Base-by-base conservation (phyloP, 2,113 vertebrate species). In the Oreochromis aureus region DNA sequence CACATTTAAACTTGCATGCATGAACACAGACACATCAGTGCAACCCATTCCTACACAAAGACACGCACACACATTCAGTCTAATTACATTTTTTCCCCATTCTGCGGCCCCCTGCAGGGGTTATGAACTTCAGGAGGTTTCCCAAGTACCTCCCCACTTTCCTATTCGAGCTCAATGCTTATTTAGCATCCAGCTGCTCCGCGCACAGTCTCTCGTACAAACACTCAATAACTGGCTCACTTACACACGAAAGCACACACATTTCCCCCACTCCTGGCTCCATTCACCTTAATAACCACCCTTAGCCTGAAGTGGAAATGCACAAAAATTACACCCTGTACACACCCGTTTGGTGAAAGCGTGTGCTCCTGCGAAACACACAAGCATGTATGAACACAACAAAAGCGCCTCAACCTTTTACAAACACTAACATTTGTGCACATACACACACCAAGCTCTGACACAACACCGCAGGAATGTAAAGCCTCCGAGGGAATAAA, bases 111-210 rank as follows among this genome's bases (percentile, higher is more conserved):
- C 89, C 88, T 81, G 84, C 87, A 55, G 84, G 73, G 83, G 80
- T 90, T 86, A 58, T 88, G 86, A 93, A 93, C 88, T 93, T 84
- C 73, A 82, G 83, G 89, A 91, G 88, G 86, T 90, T 93, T 69
- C 81, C 85, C 58, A 24, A 87, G 87, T 71, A 84, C 59, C 88
- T 86, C 83, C 82, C 80, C 46, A 82, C 73, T 87, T 81, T 81
- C 87, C 86, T 73, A 85, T 80, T 54, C 30, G 2, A 79, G 85
- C 27, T 80, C 81, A 0, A 12, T 18, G 78, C 80, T 86, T 85
- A 84, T 88, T 89, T 83, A 78, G 84, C 85, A 86, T 82, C 92
- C 92, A 92, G 86, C 90, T 93, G 86, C 78, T 91, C 56, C 80
- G 16, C 87, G 5, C 82, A 34, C 84, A 86, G 22, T n/a, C 80